phyloP scores from a whole-genome alignment of 2,113 vertebrate species.

The Onychorhynchus coronatus region DNA sequence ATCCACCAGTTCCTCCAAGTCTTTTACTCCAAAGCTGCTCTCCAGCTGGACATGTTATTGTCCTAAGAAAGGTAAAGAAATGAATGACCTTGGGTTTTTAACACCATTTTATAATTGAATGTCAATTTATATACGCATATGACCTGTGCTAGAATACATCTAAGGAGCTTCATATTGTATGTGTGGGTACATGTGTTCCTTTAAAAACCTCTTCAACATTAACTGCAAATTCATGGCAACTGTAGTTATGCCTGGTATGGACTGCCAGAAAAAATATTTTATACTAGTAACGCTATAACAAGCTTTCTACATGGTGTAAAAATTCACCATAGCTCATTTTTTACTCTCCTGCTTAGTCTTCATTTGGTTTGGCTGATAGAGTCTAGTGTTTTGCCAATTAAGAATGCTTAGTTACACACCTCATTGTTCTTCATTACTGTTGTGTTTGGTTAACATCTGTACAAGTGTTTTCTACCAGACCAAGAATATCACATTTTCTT shows the following conservation, averaged over 20 bases:
- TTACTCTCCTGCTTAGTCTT: neutral
- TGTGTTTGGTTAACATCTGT: neutral
- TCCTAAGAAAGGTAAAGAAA: neutral
- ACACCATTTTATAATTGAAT: neutral
- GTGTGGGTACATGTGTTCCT: neutral
- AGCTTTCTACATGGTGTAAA: neutral
- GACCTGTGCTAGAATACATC: neutral
- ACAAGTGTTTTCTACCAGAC: neutral
- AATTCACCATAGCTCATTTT: neutral
- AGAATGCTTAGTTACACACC: neutral
- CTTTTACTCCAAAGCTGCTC: neutral
- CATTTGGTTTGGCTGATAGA: neutral
- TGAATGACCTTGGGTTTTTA: rapidly evolving
- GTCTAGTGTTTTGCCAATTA: neutral
- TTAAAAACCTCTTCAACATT: neutral
- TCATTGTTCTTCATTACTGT: constrained; percentile 11
- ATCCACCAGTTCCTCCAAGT: neutral
- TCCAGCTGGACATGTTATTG: neutral
- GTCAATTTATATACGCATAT: neutral
- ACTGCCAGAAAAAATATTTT: neutral
- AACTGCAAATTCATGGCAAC: neutral
- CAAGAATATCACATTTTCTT: constrained; percentile 1
- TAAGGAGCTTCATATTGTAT: neutral
- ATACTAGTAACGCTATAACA: neutral
- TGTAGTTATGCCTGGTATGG: neutral